phyloP scores from a whole-genome alignment of 2,113 vertebrate species.

The Centropus bengalensis region DNA sequence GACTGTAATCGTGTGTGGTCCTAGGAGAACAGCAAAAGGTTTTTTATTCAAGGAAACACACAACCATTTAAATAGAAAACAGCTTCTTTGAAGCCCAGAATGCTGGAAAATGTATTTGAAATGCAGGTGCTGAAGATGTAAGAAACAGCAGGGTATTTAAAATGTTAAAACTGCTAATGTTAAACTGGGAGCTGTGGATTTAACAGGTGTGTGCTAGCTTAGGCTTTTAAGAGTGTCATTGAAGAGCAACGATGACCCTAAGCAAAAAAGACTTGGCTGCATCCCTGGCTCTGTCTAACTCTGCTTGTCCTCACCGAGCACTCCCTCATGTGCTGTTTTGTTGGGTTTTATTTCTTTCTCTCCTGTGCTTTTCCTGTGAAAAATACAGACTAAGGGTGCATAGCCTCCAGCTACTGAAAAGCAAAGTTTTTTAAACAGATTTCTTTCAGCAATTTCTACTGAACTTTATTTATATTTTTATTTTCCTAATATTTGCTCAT shows the following conservation, averaged over 20 bases:
- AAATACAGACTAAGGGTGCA: background rate
- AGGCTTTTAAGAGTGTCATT: background rate
- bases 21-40: background rate
- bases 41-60: background rate
- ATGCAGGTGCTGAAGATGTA: background rate
- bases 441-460: background rate
- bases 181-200: background rate
- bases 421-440: background rate
- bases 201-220: background rate
- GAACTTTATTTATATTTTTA: background rate
- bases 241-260: background rate
- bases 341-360: background rate
- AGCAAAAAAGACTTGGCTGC: background rate
- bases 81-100: background rate
- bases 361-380: background rate
- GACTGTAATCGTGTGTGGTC: background rate
- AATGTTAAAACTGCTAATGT: background rate
- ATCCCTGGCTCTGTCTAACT: background rate
- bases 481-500: background rate
- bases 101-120: background rate
- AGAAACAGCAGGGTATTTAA: background rate
- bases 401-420: background rate
- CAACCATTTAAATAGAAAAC: background rate
- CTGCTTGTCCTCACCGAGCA: background rate
- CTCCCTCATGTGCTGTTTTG: background rate